phyloP scores from a whole-genome alignment of 2,888 invertebrate genomes.

The Tinea semifulvella region DNA sequence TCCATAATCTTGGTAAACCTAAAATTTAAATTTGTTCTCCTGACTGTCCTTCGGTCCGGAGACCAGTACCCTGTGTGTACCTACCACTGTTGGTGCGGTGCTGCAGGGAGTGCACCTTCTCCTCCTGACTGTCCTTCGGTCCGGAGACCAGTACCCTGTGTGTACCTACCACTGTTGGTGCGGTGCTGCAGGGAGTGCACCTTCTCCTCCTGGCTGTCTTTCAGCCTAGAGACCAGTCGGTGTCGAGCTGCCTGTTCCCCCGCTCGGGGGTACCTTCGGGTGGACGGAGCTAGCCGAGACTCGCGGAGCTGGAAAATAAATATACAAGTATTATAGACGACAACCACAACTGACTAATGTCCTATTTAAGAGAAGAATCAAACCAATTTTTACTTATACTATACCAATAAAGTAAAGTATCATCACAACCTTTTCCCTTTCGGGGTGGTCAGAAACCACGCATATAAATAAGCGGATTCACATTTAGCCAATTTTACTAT shows the following conservation, averaged over 20 bases:
- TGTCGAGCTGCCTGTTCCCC: background rate
- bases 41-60: background rate
- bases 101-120: constrained; percentile 49
- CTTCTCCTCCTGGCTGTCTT: constrained; percentile 46
- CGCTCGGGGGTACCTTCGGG: background rate
- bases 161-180: constrained; percentile 56
- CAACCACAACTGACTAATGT: too few species aligned
- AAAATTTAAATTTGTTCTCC: background rate
- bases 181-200: constrained; percentile 59
- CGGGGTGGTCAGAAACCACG: too few species aligned
- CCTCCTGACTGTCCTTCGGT: background rate
- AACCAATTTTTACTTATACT: too few species aligned
- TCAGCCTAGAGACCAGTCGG: background rate
- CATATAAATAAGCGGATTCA: too few species aligned
- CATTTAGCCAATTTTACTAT: too few species aligned
- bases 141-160: background rate
- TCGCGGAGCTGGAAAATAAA: too few species aligned
- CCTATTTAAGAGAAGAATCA: too few species aligned
- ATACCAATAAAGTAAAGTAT: too few species aligned
- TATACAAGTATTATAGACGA: too few species aligned
- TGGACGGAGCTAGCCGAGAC: too few species aligned
- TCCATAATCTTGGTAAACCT: too few species aligned
- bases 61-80: constrained; percentile 10
- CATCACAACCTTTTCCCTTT: too few species aligned
- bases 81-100: constrained; percentile 63